Base-by-base conservation (phyloP, 2,113 vertebrate genomes). In the Notarius lentiginosus region DNA sequence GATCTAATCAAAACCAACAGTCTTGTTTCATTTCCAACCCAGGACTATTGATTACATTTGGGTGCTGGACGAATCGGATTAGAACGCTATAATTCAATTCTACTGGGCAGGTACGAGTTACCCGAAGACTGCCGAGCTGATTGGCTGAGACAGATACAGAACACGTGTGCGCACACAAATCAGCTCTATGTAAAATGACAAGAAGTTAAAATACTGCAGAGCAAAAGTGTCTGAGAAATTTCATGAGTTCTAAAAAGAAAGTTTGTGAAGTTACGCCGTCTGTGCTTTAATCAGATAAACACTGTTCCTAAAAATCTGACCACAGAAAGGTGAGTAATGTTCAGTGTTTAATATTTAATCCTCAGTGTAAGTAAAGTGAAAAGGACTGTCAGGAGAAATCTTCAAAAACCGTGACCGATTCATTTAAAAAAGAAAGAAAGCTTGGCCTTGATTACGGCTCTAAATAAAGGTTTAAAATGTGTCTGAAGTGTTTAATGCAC, bases 31-130 rank as follows among this genome's bases (percentile, higher is more conserved):
- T 86, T 89, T 90, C 86, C 83, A 87, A 49, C 82, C 51, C 70
- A 87, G 87, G 84, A 90, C 84, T 79, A 90, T 90, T 89, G 87
- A 91, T 90, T 91, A 79, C 85, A 81, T 91, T 88, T 85, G 60
- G 83, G 70, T 65, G 51, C 77, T 70, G 79, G 84, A 83, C 73
- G 51, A 81, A 90, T 90, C 84, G 77, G 72, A 90, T 90, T 90
- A 88, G 72, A 81, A 65, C n/a, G 30, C 27, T 49, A 22, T 87
- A 89, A 90, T 83, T 84, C 14, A 72, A 90, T 91, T 90, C 56
- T 72, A 60, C 34, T 24, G 30, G 68, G 87, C 84, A 90, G 89
- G 88, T 89, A 90, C 63, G 47, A 87, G 83, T 55, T 83, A 82
- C 55, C 58, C 34, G 84, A 65, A 83, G 70, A 87, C 83, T 85